Conservation (phyloP, 2,888 invertebrate species). For the Lampropteryx suffumata region DNA sequence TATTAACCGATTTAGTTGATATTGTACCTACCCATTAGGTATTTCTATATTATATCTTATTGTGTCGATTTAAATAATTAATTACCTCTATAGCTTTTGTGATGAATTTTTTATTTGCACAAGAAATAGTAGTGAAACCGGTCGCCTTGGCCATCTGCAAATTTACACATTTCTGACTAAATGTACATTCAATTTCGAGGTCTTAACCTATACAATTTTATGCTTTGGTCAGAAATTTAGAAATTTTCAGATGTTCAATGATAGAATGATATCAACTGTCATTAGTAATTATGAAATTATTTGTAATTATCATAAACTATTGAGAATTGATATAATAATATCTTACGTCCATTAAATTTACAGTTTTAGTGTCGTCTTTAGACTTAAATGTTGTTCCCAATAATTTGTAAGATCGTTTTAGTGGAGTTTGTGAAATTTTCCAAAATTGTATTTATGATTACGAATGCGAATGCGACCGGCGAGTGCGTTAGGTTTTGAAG, state of each 20-base stretch:
- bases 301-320: background rate
- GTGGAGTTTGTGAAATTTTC: constrained; percentile 57
- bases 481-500: constrained; percentile 51
- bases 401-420: constrained; percentile 74
- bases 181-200: background rate
- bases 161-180: background rate
- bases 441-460: constrained; percentile 44
- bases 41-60: constrained; percentile 78
- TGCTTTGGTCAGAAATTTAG: constrained; percentile 9
- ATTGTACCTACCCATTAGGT: constrained; percentile 75
- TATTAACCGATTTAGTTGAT: constrained; percentile 79
- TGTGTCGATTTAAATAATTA: constrained; percentile 75
- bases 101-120: constrained; percentile 75
- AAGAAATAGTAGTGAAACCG: constrained; percentile 75
- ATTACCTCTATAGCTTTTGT: constrained; percentile 82
- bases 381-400: constrained; percentile 79
- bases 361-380: constrained; percentile 67
- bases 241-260: constrained; percentile 6
- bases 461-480: constrained; percentile 1
- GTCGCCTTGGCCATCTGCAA: constrained; percentile 51
- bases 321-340: constrained; percentile 27
- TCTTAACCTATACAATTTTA: constrained; percentile 1
- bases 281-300: constrained; percentile 2
- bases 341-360: constrained; percentile 36
- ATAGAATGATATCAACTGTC: constrained; percentile 28